A percentile compares a stretch with the other conserved stretches of the same genome.
Conservation (phyloP, 2,888 invertebrate genomes). For the Cataglyphis altisquamis region DNA sequence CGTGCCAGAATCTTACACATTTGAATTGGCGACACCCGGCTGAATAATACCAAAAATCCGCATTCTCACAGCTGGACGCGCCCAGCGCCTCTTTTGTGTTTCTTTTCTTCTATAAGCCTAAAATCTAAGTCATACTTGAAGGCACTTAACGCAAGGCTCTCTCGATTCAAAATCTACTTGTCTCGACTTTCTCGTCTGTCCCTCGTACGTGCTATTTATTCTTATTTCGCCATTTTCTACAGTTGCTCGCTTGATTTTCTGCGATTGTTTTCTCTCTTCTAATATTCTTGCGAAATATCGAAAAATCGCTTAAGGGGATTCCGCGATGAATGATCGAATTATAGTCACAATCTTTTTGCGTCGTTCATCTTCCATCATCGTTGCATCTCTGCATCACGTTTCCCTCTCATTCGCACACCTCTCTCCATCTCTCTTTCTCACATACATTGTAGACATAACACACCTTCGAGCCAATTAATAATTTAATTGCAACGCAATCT, state of each 20-base stretch:
- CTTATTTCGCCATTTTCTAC: conserved; percentile 50
- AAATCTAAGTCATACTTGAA: conserved; percentile 86
- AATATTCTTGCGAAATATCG: conserved; percentile 36
- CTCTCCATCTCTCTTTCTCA: neutral
- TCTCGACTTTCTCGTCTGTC: conserved; percentile 67
- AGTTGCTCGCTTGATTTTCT: conserved; percentile 61
- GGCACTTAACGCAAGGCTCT: conserved; percentile 86
- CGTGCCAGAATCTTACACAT: neutral
- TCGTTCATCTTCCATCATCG: conserved; percentile 20
- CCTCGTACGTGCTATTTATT: conserved; percentile 72
- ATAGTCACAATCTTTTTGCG: conserved; percentile 5
- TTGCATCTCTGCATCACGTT: conserved; percentile 21
- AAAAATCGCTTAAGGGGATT: conserved; percentile 41
- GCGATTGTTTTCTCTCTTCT: conserved; percentile 44
- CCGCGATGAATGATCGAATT: conserved; percentile 47
- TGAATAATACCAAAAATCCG: conserved; percentile 82
- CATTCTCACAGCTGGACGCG: conserved; percentile 83
- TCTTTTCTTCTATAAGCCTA: conserved; percentile 79
- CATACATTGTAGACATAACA: conserved; percentile 35
- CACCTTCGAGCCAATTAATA: conserved; percentile 23
- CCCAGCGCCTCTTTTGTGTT: conserved; percentile 84
- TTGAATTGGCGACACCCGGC: conserved; percentile 70
- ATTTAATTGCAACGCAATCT: conserved; percentile 47
- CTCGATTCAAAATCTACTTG: conserved; percentile 83
- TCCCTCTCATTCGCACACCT: conserved; percentile 39